Evolutionary conservation across 2,113 vertebrate species (phyloP), one percentile per base, ranked within the genome.

Genomic region (Neogobius melanostomus): DNA sequence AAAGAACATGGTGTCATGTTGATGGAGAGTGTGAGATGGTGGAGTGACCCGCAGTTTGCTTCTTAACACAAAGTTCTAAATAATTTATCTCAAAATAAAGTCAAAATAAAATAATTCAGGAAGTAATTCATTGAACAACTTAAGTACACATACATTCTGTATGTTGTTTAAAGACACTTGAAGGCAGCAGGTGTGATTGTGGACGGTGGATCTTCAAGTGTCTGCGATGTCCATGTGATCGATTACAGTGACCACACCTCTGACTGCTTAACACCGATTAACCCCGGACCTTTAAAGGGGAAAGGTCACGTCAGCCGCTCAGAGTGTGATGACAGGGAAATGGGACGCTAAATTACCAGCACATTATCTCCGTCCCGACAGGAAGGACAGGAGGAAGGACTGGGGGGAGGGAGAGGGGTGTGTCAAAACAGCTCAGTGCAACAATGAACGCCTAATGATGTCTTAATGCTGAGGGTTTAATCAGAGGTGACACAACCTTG

Each of bases 381-480:
- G 84, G 53, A 51, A 66, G 72, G 79, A 59, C 66, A 77, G 54
- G 61, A 53, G 68, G 53, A 61, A 57, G 46, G 56, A 77, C 28
- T 66, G 69, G 61, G 28, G 11, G 16, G 57, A 68, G 63, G 21
- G 54, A 71, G 48, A 7, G 6, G 42, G 46, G 46, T 28, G 70
- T 12, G 17, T 11, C 12, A 14, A 63, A 21, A 46, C 16, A 48
- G 56, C 60, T 50, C 21, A 69, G 46, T 45, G 66, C 60, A 81
- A 52, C 16, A 3, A 52, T 53, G 28, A 71, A 74, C 76, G 51
- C 17, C 6, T 6, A 82, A 83, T 71, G 72, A 56, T 5, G 6
- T 65, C 75, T 75, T 87, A 76, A 77, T 84, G 85, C 77, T 90
- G 85, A 90, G 86, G 89, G 76, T 83, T 91, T 91, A 88, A 92